These are phyloP conservation scores for Pempheris klunzingeri DNA, from an alignment of 2,797 vertebrate genomes.

Conservation along the genomic window DNA sequence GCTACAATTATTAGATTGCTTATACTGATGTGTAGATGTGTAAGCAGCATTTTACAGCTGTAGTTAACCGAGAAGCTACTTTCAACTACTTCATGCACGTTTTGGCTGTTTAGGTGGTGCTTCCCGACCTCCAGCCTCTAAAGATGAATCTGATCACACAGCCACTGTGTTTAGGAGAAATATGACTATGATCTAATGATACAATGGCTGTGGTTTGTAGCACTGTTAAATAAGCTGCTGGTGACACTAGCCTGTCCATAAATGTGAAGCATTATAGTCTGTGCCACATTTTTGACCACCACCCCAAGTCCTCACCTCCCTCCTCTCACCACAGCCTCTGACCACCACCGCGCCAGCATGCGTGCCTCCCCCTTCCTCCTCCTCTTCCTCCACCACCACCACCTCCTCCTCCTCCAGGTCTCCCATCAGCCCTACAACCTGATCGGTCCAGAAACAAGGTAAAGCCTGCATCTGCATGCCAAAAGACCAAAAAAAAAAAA, in stretches of 20 bases:
- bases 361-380: conserved; percentile 48
- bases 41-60: not conserved
- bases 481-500: too few relatives aligned
- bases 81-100: too few relatives aligned
- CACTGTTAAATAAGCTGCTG: too few relatives aligned
- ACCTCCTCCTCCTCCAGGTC: conserved; percentile 10
- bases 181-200: not conserved
- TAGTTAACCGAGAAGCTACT: not conserved
- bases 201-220: not conserved
- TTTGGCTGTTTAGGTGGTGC: too few relatives aligned
- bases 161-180: too few relatives aligned
- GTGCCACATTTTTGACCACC: not conserved
- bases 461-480: conserved; percentile 68
- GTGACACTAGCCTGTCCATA: not conserved
- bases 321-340: conserved; percentile 51
- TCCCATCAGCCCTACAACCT: conserved; percentile 51
- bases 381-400: too few relatives aligned
- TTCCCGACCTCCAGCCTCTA: too few relatives aligned
- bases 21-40: not conserved
- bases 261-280: not conserved
- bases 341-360: conserved; percentile 48
- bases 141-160: too few relatives aligned
- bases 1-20: not conserved
- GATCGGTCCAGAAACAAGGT: conserved; percentile 61
- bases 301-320: conserved; percentile 25